Conservation (phyloP, 2,113 vertebrate genomes). For the Hippocampus abdominalis region DNA sequence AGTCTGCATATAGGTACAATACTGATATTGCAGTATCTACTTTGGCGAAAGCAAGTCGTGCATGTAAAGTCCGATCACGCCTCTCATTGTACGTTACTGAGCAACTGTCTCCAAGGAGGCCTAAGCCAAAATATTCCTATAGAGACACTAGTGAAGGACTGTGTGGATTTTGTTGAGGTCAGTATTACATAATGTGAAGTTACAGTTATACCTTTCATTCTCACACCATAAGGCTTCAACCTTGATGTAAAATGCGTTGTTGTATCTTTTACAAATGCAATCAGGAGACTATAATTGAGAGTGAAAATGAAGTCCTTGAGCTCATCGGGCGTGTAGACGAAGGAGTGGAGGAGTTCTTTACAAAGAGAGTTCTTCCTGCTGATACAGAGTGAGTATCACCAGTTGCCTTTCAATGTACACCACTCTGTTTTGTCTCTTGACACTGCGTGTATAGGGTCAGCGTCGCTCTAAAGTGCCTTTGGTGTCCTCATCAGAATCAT, state of each 20-base stretch:
- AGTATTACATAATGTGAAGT: slow-evolving; percentile 56
- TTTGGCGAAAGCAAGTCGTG: slow-evolving; percentile 46
- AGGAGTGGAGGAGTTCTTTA: slow-evolving; percentile 92
- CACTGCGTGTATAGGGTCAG: neutral
- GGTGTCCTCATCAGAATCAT: neutral
- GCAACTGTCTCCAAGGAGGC: slow-evolving; percentile 57
- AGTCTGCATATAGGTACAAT: slow-evolving; percentile 21
- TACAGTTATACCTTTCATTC: slow-evolving; percentile 20
- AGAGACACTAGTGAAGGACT: slow-evolving; percentile 37
- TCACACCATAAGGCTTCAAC: neutral
- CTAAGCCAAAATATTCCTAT: slow-evolving; percentile 55
- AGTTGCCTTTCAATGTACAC: slow-evolving; percentile 1
- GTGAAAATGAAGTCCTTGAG: slow-evolving; percentile 82
- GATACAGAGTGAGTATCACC: slow-evolving; percentile 77
- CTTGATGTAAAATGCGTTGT: slow-evolving; percentile 15
- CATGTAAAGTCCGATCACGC: slow-evolving; percentile 45
- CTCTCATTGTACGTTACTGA: slow-evolving; percentile 57
- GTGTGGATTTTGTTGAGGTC: slow-evolving; percentile 53
- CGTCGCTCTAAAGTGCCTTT: neutral
- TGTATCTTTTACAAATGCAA: slow-evolving; percentile 35
- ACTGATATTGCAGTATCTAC: slow-evolving; percentile 47
- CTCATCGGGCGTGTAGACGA: slow-evolving; percentile 84
- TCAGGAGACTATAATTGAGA: slow-evolving; percentile 80
- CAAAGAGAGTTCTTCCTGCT: slow-evolving; percentile 83
- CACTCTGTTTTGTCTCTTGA: neutral